These are phyloP conservation scores for Drosophila falleni DNA, from an alignment of 2,888 invertebrate genomes.

Conservation along the genomic window DNA sequence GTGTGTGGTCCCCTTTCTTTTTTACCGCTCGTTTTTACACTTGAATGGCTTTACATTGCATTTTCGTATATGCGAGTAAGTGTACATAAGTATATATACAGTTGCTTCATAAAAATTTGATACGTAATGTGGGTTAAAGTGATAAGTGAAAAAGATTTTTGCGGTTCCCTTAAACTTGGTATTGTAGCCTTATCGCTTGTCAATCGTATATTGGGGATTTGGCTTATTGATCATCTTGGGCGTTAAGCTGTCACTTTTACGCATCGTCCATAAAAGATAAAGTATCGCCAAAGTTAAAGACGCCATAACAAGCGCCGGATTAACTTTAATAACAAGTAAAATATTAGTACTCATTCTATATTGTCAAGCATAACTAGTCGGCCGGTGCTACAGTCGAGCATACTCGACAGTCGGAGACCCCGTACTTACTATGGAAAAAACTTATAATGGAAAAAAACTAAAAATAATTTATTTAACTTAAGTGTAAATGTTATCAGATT, in stretches of 20 bases:
- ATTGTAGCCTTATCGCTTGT: conserved; percentile 38
- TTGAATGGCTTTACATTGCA: conserved; percentile 60
- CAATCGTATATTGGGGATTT: conserved; percentile 62
- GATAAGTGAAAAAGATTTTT: conserved; percentile 38
- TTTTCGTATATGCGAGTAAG: conserved; percentile 10
- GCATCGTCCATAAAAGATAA: conserved; percentile 44
- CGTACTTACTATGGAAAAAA: no score
- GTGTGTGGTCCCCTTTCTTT: background rate
- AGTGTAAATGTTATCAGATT: no score
- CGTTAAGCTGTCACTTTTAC: conserved; percentile 66
- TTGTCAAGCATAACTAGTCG: no score
- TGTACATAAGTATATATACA: conserved; percentile 18
- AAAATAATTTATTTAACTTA: no score
- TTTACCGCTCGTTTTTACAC: conserved; percentile 55
- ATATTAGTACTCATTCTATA: conserved; percentile 2
- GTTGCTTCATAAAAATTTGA: conserved; percentile 50
- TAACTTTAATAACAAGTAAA: conserved; percentile 49
- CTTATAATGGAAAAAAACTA: no score
- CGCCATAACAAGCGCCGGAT: conserved; percentile 48
- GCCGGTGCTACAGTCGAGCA: no score
- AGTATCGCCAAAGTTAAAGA: conserved; percentile 41
- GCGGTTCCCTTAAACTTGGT: conserved; percentile 9
- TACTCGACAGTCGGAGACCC: no score
- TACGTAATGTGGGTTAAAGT: conserved; percentile 40
- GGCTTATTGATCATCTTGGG: conserved; percentile 74